Base-by-base conservation (phyloP, 2,888 invertebrate species). In the Caenorhabditis drosophilae region DNA sequence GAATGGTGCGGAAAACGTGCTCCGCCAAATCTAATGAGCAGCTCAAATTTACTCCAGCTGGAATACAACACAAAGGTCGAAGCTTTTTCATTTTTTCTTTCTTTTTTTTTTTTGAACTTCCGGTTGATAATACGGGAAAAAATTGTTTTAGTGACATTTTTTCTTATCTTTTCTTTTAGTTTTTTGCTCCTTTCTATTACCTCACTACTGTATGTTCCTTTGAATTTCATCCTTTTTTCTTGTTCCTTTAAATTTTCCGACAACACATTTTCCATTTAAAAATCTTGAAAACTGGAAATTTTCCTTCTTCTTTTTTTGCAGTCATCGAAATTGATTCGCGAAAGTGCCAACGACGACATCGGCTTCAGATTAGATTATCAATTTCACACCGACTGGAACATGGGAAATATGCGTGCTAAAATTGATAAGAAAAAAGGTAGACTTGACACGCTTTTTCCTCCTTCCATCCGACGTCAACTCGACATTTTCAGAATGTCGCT, bases 1-100 rank as follows among this genome's bases (percentile, higher is more conserved):
- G 89, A 90, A 25, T 91, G 91, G 83, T 96, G 96, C 84, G 93
- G 92, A 7, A 89, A 89, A 70, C 45, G 69, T 36, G 85, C 90
- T 51, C 93, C 94, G 0, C 90, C 90, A 74, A 92, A 92, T 57
- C 88, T 95, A 71, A 95, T 96, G 94, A 95, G 94, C 59, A 92
- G 90, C 83, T 92, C 92, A 40, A 90, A 91, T 48, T 88, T 90
- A 80, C 87, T 96, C 82, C 89, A 91, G 84, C 86, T 96, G 57
- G 92, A 93, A 85, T 94, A 94, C 84, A 88, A 77, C 25, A 70
- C 77, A 4, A 77, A 75, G 53, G 76, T 70, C n/a, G 6, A n/a
- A 25, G n/a, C 6, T 16, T 15, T 44, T 25, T 9, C 23, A n/a
- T 44, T 25, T 41, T 31, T n/a, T n/a, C n/a, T n/a, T n/a, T n/a